Percentiles rank a stretch among this genome's conserved stretches.
These are phyloP conservation scores for Taxidea taxus DNA, from an alignment of 2,113 vertebrate species.

Conservation along the genomic window DNA sequence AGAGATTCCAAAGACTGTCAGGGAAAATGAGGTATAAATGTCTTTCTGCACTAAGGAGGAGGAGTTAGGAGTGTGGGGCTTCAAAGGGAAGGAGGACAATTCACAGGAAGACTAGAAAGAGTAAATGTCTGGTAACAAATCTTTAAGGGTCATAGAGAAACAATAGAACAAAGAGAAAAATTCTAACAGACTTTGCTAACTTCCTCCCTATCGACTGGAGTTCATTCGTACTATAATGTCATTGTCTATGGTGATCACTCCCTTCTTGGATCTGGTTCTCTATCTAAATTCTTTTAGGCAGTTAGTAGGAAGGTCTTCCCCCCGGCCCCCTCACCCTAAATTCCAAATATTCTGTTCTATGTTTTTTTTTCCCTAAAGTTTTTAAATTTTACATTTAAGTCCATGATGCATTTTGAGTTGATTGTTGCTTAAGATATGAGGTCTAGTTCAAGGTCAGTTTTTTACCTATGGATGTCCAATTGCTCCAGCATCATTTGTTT, in stretches of 20 bases:
- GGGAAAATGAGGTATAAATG: background rate
- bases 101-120: background rate
- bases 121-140: background rate
- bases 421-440: background rate
- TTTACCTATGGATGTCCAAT: background rate
- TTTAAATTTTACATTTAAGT: background rate
- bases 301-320: background rate
- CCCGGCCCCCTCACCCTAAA: background rate
- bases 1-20: background rate
- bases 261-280: background rate
- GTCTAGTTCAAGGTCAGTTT: background rate
- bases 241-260: background rate
- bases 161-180: background rate
- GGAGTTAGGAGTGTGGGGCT: background rate
- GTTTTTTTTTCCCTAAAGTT: background rate
- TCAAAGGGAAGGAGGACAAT: background rate
- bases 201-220: background rate
- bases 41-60: background rate
- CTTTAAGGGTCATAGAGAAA: background rate
- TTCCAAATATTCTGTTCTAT: background rate
- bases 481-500: background rate
- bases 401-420: background rate
- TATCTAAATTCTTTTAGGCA: background rate
- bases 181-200: background rate
- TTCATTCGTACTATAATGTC: background rate